Conservation (phyloP, 2,888 invertebrate genomes). For the Dioctria linearis region DNA sequence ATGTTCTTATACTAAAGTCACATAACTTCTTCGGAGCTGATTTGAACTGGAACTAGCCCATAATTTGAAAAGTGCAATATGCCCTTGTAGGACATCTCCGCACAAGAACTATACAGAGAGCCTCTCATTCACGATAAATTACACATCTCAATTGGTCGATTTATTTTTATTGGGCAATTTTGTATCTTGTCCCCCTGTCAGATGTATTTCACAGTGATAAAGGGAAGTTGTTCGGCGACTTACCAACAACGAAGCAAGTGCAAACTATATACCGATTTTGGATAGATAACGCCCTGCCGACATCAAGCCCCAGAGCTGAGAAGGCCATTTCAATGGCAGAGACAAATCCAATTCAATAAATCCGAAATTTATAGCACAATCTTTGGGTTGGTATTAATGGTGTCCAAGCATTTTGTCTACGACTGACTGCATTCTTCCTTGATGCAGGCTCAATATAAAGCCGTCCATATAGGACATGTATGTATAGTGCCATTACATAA, state of each 20-base stretch:
- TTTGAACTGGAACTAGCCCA: constrained; percentile 6
- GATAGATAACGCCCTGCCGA: constrained; percentile 45
- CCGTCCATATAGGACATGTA: neutral
- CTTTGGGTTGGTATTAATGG: constrained; percentile 46
- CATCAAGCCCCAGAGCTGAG: neutral
- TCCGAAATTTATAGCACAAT: constrained; percentile 47
- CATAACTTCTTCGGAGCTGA: constrained; percentile 6
- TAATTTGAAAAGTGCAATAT: constrained; percentile 44
- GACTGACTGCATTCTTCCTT: constrained; percentile 42
- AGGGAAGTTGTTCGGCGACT: constrained; percentile 22
- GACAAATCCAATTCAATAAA: constrained; percentile 47
- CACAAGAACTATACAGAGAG: neutral
- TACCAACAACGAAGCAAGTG: constrained; percentile 22
- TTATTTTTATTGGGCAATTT: constrained; percentile 50
- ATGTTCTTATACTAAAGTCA: neutral
- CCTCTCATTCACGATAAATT: constrained; percentile 22
- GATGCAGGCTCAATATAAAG: constrained; percentile 7
- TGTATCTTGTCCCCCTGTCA: constrained; percentile 43
- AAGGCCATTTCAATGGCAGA: constrained; percentile 29
- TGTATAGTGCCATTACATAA: constrained; percentile 24
- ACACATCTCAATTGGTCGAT: constrained; percentile 43
- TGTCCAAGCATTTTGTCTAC: constrained; percentile 41
- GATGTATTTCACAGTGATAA: constrained; percentile 33
- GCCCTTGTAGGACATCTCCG: constrained; percentile 25
- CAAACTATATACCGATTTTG: constrained; percentile 41